Percentiles rank a stretch among this genome's conserved stretches.
Conservation (phyloP, 2,888 invertebrate species). For the Caenorhabditis sp. region DNA sequence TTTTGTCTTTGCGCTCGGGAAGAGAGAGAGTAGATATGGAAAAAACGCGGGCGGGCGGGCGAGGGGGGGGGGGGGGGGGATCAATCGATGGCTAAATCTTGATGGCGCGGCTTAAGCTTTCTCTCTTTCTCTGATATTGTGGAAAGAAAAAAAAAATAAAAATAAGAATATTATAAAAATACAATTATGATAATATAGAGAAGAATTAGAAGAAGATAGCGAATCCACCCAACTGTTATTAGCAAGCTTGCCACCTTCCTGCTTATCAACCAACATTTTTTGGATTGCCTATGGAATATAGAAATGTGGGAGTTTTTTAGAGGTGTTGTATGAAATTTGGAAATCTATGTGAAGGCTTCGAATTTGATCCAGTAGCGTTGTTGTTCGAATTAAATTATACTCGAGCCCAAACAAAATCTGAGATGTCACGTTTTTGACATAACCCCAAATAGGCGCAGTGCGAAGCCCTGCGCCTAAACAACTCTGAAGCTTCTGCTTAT, state of each 20-base stretch:
- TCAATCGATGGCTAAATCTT: slow-evolving; percentile 40
- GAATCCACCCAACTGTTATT: slow-evolving; percentile 32
- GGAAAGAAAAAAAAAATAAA: not conserved
- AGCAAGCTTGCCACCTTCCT: slow-evolving; percentile 47
- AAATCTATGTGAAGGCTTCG: too few relatives aligned
- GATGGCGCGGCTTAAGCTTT: slow-evolving; percentile 21
- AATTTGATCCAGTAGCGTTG: too few relatives aligned
- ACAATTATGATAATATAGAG: slow-evolving; percentile 24
- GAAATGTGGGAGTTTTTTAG: too few relatives aligned
- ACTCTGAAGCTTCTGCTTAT: too few relatives aligned
- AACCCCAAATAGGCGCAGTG: too few relatives aligned
- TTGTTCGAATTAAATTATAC: too few relatives aligned
- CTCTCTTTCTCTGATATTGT: not conserved
- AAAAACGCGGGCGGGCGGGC: slow-evolving; percentile 11
- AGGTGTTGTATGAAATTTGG: slow-evolving; percentile 2
- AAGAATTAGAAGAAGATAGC: slow-evolving; percentile 7
- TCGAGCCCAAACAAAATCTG: too few relatives aligned
- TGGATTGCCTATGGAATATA: too few relatives aligned
- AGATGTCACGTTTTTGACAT: too few relatives aligned
- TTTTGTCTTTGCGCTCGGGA: not conserved
- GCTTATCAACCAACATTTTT: slow-evolving; percentile 18
- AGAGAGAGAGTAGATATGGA: slow-evolving; percentile 2
- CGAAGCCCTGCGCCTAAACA: too few relatives aligned
- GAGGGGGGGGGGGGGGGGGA: not conserved
- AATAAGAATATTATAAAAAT: slow-evolving; percentile 3